phyloP scores from a whole-genome alignment of 1,140 invertebrate species.

The Drosophila parabipectinata region DNA sequence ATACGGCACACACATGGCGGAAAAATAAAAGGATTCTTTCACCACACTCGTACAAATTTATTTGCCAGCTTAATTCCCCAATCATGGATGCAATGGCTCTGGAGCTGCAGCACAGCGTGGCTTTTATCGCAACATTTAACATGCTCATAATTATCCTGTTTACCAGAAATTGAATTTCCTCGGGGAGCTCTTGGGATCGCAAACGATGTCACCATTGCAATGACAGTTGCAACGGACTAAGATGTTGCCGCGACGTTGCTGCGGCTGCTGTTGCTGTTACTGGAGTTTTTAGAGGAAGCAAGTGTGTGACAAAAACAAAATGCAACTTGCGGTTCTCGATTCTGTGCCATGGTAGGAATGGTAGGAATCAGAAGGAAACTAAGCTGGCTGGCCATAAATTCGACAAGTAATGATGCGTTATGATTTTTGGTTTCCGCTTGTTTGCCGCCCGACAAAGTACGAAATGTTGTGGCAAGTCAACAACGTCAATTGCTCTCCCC shows the following conservation, averaged over 20 bases:
- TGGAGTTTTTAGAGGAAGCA: conserved; percentile 16
- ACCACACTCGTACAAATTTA: conserved; percentile 50
- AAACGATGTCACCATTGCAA: conserved; percentile 55
- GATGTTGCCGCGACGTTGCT: conserved; percentile 12
- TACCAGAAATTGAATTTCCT: conserved; percentile 83
- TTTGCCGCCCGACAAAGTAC: conserved; percentile 68
- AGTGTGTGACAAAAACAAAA: conserved; percentile 52
- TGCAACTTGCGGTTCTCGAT: conserved; percentile 45
- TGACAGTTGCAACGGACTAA: conserved; percentile 50
- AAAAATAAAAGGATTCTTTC: conserved; percentile 37
- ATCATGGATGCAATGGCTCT: conserved; percentile 66
- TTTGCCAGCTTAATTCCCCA: conserved; percentile 75
- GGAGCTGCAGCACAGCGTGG: conserved; percentile 73
- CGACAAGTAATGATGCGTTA: conserved; percentile 81
- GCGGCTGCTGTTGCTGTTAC: conserved; percentile 9
- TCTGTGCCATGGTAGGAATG: background rate
- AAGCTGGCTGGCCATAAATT: conserved; percentile 66
- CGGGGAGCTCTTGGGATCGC: conserved; percentile 50
- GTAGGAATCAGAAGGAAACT: conserved; percentile 10
- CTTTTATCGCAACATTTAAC: conserved; percentile 84
- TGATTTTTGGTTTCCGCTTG: conserved; percentile 80
- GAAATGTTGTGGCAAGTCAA: conserved; percentile 62
- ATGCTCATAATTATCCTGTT: conserved; percentile 84
- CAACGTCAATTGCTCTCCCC: conserved; percentile 19
- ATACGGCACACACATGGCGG: conserved; percentile 53